Evolutionary conservation across 1,140 invertebrate genomes (phyloP).

Genomic region (Pseudomyrmex cubaensis): DNA sequence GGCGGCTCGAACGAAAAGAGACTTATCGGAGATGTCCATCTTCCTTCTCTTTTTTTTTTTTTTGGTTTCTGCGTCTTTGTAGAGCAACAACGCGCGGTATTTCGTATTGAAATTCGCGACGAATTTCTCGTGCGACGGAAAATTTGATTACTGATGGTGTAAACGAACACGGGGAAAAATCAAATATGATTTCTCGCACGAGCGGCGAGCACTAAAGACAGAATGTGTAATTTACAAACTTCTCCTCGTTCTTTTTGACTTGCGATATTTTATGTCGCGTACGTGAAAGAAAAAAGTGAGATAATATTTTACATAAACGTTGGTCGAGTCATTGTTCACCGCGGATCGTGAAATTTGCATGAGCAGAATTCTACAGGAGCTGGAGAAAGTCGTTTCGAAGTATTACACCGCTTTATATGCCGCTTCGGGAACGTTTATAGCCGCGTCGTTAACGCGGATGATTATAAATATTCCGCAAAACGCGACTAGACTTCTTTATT

Average conservation of each 20-base stretch:
- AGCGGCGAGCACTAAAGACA: background rate
- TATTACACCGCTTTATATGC: background rate
- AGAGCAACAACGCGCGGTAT: constrained; percentile 18
- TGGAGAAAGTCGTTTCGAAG: constrained; percentile 1
- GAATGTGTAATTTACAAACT: background rate
- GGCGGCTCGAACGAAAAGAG: constrained; percentile 62
- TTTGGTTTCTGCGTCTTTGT: constrained; percentile 37
- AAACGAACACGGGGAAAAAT: background rate
- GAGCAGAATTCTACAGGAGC: constrained; percentile 14
- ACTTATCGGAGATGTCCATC: constrained; percentile 73
- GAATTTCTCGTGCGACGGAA: background rate
- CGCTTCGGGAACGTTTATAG: constrained; percentile 47
- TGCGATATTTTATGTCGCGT: too few species aligned
- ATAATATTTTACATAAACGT: too few species aligned
- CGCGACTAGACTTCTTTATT: constrained; percentile 57
- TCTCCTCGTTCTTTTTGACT: background rate
- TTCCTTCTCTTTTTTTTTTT: constrained; percentile 16
- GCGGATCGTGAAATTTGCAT: background rate
- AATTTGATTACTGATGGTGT: background rate
- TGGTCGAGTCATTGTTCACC: background rate
- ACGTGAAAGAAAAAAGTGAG: too few species aligned
- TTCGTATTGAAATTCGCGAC: constrained; percentile 20
- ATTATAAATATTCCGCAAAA: constrained; percentile 60
- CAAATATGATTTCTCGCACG: background rate
- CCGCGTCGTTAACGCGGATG: constrained; percentile 55